phyloP scores from a whole-genome alignment of 1,140 invertebrate species.

The Magallana gigas region DNA sequence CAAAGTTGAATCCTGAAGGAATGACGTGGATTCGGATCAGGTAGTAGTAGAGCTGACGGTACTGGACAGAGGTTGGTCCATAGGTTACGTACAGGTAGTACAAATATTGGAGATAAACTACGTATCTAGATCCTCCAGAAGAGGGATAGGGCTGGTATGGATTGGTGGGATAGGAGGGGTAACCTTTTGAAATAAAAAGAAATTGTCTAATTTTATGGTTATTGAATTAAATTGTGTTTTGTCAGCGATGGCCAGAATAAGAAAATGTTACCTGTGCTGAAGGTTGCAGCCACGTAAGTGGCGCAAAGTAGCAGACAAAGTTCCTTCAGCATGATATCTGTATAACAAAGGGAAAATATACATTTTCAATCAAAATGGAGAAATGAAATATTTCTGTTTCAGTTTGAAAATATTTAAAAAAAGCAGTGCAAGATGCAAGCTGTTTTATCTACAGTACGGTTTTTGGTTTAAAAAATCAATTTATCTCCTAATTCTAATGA shows the following conservation, averaged over 20 bases:
- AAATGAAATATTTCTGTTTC: not conserved
- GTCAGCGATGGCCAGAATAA: too few relatives aligned
- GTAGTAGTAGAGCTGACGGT: not conserved
- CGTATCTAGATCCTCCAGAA: not conserved
- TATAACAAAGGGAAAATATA: not conserved
- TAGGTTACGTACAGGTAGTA: not conserved
- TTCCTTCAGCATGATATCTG: conserved; percentile 9
- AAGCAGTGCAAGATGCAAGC: too few relatives aligned
- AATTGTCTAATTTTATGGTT: too few relatives aligned
- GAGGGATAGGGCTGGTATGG: not conserved
- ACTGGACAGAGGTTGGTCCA: conserved; percentile 1
- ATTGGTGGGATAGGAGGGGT: not conserved
- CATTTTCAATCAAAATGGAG: too few relatives aligned
- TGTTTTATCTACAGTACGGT: too few relatives aligned
- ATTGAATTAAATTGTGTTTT: too few relatives aligned
- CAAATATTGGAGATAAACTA: not conserved
- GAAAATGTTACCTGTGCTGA: not conserved
- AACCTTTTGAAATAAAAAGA: not conserved
- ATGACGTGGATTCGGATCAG: conserved; percentile 1
- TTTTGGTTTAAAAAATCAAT: too few relatives aligned
- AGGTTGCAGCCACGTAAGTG: conserved; percentile 8
- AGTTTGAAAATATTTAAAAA: too few relatives aligned
- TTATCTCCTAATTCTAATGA: too few relatives aligned
- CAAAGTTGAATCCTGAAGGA: not conserved
- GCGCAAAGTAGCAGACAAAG: not conserved